phyloP scores from a whole-genome alignment of 2,888 invertebrate genomes.

The Trachelus tabidus region DNA sequence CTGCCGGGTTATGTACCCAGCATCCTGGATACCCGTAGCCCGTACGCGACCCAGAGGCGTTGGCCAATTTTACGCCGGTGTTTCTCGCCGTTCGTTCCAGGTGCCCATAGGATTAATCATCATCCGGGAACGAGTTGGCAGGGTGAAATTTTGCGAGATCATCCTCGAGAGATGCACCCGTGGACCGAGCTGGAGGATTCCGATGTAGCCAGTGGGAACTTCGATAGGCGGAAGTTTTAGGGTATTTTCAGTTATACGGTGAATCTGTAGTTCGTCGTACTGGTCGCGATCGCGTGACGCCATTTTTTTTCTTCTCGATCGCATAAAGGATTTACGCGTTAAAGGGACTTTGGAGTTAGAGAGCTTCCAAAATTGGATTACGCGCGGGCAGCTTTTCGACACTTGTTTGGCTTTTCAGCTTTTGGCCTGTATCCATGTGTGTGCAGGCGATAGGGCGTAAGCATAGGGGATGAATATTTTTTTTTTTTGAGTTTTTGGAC shows the following conservation, averaged over 20 bases:
- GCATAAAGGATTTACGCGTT: slow-evolving; percentile 14
- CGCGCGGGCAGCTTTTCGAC: slow-evolving; percentile 37
- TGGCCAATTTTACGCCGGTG: slow-evolving; percentile 54
- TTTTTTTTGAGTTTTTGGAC: no score
- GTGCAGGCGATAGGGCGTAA: neutral
- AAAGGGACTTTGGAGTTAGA: slow-evolving; percentile 47
- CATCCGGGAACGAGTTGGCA: no score
- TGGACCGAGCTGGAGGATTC: no score
- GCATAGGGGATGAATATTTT: no score
- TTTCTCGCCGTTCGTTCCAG: slow-evolving; percentile 40
- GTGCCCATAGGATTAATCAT: slow-evolving; percentile 49
- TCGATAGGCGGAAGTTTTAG: no score
- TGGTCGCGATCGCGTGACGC: no score
- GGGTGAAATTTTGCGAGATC: no score
- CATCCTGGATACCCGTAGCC: neutral
- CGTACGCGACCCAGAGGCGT: slow-evolving; percentile 31
- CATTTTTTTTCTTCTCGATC: no score
- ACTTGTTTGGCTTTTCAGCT: slow-evolving; percentile 42
- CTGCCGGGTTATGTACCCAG: neutral
- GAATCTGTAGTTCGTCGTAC: no score
- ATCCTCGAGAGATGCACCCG: no score
- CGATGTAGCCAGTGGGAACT: no score
- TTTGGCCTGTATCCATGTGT: neutral
- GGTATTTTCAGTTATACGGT: no score
- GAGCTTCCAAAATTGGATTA: slow-evolving; percentile 56